Conservation (phyloP, 2,888 invertebrate genomes). For the Luffia ferchaultella region DNA sequence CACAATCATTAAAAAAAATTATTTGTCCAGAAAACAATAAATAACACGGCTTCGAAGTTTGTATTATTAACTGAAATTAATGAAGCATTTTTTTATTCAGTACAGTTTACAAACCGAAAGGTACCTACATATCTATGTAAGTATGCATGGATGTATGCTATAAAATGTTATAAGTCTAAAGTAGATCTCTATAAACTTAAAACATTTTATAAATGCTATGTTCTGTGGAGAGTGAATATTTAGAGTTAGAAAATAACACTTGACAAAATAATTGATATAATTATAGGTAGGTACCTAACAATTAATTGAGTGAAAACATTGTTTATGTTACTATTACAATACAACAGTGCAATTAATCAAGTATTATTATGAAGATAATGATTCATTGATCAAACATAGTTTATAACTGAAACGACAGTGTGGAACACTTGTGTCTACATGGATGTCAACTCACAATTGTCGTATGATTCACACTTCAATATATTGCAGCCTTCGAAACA, state of each 20-base stretch:
- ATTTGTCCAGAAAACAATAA: too few relatives aligned
- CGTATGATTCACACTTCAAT: not conserved
- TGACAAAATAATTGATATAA: not conserved
- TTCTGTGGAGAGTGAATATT: too few relatives aligned
- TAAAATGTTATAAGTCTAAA: too few relatives aligned
- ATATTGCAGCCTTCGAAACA: not conserved
- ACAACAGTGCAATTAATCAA: not conserved
- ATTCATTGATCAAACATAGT: not conserved
- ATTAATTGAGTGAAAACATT: not conserved
- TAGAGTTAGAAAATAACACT: too few relatives aligned
- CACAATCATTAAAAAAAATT: too few relatives aligned
- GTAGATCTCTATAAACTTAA: too few relatives aligned
- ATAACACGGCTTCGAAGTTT: too few relatives aligned
- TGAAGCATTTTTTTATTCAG: not conserved
- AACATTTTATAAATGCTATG: too few relatives aligned
- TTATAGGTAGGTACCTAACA: not conserved
- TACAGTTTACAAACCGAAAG: not conserved
- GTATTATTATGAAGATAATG: not conserved
- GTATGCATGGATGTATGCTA: too few relatives aligned
- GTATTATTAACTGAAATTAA: too few relatives aligned
- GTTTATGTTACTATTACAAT: not conserved
- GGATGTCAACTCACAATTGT: not conserved
- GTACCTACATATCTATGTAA: too few relatives aligned
- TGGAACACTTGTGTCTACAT: not conserved
- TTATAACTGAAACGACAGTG: not conserved